Evolutionary conservation across 2,888 invertebrate species (phyloP), one percentile per base, ranked within the genome.

Genomic region (Neoaliturus tenellus): DNA sequence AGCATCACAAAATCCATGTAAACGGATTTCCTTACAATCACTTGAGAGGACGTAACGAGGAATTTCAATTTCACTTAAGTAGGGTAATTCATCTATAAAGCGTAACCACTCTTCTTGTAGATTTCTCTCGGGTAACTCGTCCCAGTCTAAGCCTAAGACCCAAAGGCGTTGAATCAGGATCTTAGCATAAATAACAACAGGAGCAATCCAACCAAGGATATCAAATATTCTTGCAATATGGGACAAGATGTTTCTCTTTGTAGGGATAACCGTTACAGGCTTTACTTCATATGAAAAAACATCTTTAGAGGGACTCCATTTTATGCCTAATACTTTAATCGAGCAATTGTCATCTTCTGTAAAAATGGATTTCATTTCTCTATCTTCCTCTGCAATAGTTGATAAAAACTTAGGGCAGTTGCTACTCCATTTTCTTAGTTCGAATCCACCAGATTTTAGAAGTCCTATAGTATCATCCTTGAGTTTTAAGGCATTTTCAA

Each of bases 1-100:
- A 8, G 80, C 80, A 80, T 80, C 33, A 14, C 23, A 80, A 35
- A 80, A 80, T 17, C 80, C 28, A 23, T 80, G 80, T n/a, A 80
- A 17, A 1, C 41, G 31, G 1, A 25, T 20, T 31, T 25, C n/a
- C 2, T 8, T 39, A 31, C 6, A 71, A 35, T 33, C 20, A 6
- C 4, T 4, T 5, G 10, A 31, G 2, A n/a, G 5, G 10, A 35
- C 8, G 23, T 23, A 14, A 8, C 80, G 80, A 28, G 48, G 48
- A 17, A 80, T 48, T 20, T 35, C 23, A 31, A 80, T 14, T 25
- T 25, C 14, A n/a, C n/a, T 20, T 23, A 80, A 17, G 8, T 14
- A 33, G 17, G 48, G 48, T n/a, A 80, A n/a, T 25, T 51, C 28
- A 12, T 51, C 4, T 23, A 51, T 4, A 51, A 51, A 80, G 0